Evolutionary conservation across 2,113 vertebrate species (phyloP), one percentile per base, ranked within the genome.

Genomic region (Nothoprocta perdicaria): DNA sequence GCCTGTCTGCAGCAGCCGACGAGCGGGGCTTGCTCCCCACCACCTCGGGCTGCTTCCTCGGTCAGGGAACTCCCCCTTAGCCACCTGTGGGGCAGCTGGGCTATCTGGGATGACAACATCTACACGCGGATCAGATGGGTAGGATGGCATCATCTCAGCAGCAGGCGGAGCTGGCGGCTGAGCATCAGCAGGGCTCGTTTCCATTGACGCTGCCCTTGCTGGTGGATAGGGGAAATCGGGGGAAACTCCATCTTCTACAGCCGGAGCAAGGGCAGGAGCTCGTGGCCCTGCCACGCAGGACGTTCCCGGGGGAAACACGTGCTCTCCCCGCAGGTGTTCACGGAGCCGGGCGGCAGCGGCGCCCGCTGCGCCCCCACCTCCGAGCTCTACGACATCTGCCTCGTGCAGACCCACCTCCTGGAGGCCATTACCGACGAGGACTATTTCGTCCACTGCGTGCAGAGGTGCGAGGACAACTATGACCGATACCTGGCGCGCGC

Each of bases 341-440:
- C 71, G 2, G 97, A 95, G 35, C 94, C 1, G 14, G 97, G 67
- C 58, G 93, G 97, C 40, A 24, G 84, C 9, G 94, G 96, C 69
- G 95, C 96, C 23, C 97, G 97, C 31, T 88, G 48, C 0, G 97
- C 92, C 22, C 97, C 96, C 86, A 98, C 97, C 31, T 97, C 97
- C 0, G 98, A 99, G 94, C 97, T 99, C 27, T 98, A 98, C 4
- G 94, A 98, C 41, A 2, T 99, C 79, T 97, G 98, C 41, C 94
- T 99, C 89, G 97, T 99, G 80, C 99, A 98, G 96, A 98, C 97
- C 0, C 90, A 99, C 93, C 98, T 99, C 66, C 98, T 99, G 65
- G 95, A 94, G 73, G 99, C 99, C 92, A 98, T 99, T 35, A 95
- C 98, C 0, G 96, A 99, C 7, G 95, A 93, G 17, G 84, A 92